phyloP scores from a whole-genome alignment of 2,888 invertebrate species.

The Melanostoma mellinum region DNA sequence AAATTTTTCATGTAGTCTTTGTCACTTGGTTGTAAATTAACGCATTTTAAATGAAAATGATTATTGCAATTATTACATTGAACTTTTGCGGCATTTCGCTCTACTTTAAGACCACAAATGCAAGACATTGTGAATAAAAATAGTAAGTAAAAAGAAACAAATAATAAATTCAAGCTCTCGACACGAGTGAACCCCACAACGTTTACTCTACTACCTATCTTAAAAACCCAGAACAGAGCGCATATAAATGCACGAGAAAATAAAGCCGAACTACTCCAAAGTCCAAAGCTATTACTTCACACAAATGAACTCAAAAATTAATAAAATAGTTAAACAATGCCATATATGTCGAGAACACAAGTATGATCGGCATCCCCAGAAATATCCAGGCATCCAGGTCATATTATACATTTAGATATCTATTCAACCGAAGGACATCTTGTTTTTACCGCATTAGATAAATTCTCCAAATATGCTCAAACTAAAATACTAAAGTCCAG shows the following conservation, averaged over 20 bases:
- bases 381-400: conserved; percentile 16
- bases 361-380: neutral
- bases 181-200: conserved; percentile 28
- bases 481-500: conserved; percentile 39
- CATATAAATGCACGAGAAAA: neutral
- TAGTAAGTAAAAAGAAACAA: neutral
- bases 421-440: conserved; percentile 6
- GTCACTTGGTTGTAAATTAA: conserved; percentile 12
- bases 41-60: conserved; percentile 28
- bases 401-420: conserved; percentile 35
- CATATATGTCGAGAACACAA: conserved; percentile 33
- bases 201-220: neutral
- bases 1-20: conserved; percentile 8
- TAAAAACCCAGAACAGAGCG: too few species aligned
- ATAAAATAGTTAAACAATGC: conserved; percentile 44
- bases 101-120: conserved; percentile 17
- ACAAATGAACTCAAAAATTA: conserved; percentile 49
- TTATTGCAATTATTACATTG: conserved; percentile 1
- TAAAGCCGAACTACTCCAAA: conserved; percentile 11
- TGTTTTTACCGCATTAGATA: conserved; percentile 44
- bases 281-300: conserved; percentile 56
- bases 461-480: conserved; percentile 42
- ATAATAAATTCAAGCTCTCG: conserved; percentile 6
- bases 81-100: conserved; percentile 17
- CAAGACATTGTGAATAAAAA: conserved; percentile 12